Conservation (phyloP, 2,797 vertebrate genomes). For the Anas georgica region DNA sequence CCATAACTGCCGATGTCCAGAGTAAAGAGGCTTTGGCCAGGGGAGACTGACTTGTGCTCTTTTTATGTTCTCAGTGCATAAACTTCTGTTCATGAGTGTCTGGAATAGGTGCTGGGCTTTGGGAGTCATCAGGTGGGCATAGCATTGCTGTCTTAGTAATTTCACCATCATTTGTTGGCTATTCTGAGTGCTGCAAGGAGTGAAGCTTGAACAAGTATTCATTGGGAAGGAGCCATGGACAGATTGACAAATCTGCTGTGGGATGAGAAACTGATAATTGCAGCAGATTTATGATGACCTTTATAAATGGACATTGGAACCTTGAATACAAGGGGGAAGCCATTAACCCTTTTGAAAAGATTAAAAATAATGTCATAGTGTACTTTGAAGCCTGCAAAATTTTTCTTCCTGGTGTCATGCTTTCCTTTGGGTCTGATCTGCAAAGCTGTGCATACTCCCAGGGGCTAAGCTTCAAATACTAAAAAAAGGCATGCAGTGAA, state of each 20-base stretch:
- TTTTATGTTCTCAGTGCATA: neutral
- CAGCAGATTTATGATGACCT: neutral
- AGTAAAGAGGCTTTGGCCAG: neutral
- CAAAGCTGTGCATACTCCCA: neutral
- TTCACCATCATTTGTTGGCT: neutral
- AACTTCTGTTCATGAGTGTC: neutral
- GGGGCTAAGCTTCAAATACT: slow-evolving; percentile 31
- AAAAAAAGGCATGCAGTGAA: neutral
- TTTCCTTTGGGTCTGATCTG: slow-evolving; percentile 36
- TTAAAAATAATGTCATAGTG: slow-evolving; percentile 1
- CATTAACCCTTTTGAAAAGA: slow-evolving; percentile 19
- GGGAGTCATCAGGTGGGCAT: neutral
- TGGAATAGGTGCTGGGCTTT: neutral
- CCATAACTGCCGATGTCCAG: neutral
- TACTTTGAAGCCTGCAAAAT: neutral
- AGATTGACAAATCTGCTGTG: slow-evolving; percentile 7
- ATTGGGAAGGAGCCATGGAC: neutral
- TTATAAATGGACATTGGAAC: neutral
- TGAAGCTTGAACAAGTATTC: neutral
- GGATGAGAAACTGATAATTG: neutral
- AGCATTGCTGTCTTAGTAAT: neutral
- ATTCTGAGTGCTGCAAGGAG: neutral
- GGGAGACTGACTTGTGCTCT: neutral
- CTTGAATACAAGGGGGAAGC: neutral
- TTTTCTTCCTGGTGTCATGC: neutral